These are phyloP conservation scores for Anastatus disparis DNA, from an alignment of 1,140 invertebrate genomes.

Conservation along the genomic window DNA sequence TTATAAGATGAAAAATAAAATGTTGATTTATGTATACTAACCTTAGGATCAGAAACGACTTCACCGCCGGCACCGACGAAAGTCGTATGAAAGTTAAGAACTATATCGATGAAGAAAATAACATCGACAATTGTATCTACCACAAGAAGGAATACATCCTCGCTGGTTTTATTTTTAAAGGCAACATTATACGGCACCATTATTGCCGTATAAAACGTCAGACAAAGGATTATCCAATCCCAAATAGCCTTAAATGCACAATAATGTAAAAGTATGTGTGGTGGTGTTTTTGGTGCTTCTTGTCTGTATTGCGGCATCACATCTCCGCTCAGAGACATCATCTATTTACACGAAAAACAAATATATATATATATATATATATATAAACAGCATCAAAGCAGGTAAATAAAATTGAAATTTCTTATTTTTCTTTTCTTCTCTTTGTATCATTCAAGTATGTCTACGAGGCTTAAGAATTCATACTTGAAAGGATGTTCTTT, in stretches of 20 bases:
- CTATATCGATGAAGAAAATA: conserved; percentile 99
- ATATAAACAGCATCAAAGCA: no score
- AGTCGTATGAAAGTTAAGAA: conserved; percentile 99
- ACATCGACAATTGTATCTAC: conserved; percentile 99
- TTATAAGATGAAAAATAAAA: no score
- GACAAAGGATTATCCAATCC: conserved; percentile 99
- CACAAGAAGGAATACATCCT: conserved; percentile 95
- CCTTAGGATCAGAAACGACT: conserved; percentile 97
- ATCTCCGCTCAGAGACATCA: conserved; percentile 96
- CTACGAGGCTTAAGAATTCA: no score
- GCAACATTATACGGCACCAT: conserved; percentile 99
- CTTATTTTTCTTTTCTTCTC: no score
- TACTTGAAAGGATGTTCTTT: no score
- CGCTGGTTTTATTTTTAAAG: conserved; percentile 99
- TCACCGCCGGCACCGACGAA: conserved; percentile 98
- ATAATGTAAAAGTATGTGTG: conserved; percentile 97
- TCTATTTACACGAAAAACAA: conserved; percentile 69
- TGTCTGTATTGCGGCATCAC: conserved; percentile 99
- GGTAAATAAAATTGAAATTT: no score
- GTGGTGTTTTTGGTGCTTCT: conserved; percentile 99
- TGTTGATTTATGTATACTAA: no score
- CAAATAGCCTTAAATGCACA: conserved; percentile 98
- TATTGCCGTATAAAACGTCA: conserved; percentile 99
- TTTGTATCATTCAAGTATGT: no score
- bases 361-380: no score